Base-by-base conservation (phyloP, 2,888 invertebrate genomes). In the Drosophila quinaria region DNA sequence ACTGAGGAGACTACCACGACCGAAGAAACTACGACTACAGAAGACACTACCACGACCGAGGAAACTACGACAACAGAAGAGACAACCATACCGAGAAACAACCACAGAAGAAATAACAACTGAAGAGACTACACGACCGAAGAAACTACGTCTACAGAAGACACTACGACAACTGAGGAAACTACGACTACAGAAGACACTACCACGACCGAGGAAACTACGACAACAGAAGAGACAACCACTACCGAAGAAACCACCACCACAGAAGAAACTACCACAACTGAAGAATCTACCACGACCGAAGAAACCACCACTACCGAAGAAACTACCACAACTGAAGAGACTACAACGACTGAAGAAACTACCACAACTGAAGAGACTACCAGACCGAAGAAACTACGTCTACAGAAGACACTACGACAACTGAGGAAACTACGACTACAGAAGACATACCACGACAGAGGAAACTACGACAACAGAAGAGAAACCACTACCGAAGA, bases 1-100 rank as follows among this genome's bases (percentile, higher is more conserved):
- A 55, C 54, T 9, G 41, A 41, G 15, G 54, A 6, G 11, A 54
- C 54, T 17, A 31, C 54, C 0, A 25, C 39, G 1, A 55, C 42
- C 1, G 22, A 22, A 3, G 52, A n/a, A 6, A 37, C 37, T 0
- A 37, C 37, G 6, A 37, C 37, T n/a, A 37, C 37, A 2, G 37
- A 37, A 6, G 37, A 37, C 6, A 37, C n/a, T n/a, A 37, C 37
- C 0, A 5, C 37, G 2, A 37, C 33, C 0, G 33, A 35, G 4
- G 13, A 35, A 4, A 13, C 37, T 0, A 37, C 37, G 6, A 37
- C 37, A 0, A 37, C 37, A 0, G 37, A 37, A 37, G 37, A 37
- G 1, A 54, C 54, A 4, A 54, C 41, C 8, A 29, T 0, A 13
- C n/a, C 29, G 29, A 29, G 2, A 8, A 29, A 29, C 54, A 0